Base-by-base conservation (phyloP, 53 echinoderm and acorn worm genomes). In the Luidia sarsii region DNA sequence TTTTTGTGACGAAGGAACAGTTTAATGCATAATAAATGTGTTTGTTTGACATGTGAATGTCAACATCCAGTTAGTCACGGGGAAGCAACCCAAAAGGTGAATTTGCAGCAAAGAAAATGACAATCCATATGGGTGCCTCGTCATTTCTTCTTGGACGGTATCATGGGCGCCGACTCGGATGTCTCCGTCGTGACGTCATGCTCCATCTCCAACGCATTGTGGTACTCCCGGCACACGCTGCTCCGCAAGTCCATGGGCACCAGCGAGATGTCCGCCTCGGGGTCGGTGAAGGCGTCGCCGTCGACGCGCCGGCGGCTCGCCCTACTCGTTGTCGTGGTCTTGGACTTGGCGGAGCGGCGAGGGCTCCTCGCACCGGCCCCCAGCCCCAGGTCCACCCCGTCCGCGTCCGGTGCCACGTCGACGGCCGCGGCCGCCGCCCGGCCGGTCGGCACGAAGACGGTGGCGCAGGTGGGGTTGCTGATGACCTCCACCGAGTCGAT, bases 401-500 rank as follows among this genome's bases (percentile, higher is more conserved):
- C 83, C 28, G 70, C 83, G 18, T 72, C 72, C 38, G 55, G 50
- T 20, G 52, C 70, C 37, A 18, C 35, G 72, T 50, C 56, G 13
- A 18, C 10, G 18, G 50, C 39, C 54, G 34, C 56, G 13, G 24
- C 30, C 2, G 32, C 72, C 14, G 55, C 72, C 6, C 11, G 6
- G 41, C 6, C 41, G 6, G 41, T 6, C 7, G 72, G 72, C 6
- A 72, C 72, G 72, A 72, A 72, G 41, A 72, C 72, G 4, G 39
- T 81, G 6, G 72, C 65, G 9, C 82, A 81, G 5, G 67, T 60
- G 0, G 92, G 92, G 41, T 92, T 92, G 43, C 81, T 61, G 70
- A 92, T 92, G 65, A 92, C 92, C 57, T 89, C 70, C 23, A 86
- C 89, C 3, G 83, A 59, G 48, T 89, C 81, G 16, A 92, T 86